A percentile compares a stretch with the other conserved stretches of the same genome.
Evolutionary conservation across 2,888 invertebrate genomes (phyloP).

Genomic region (Cephus rjabovi): DNA sequence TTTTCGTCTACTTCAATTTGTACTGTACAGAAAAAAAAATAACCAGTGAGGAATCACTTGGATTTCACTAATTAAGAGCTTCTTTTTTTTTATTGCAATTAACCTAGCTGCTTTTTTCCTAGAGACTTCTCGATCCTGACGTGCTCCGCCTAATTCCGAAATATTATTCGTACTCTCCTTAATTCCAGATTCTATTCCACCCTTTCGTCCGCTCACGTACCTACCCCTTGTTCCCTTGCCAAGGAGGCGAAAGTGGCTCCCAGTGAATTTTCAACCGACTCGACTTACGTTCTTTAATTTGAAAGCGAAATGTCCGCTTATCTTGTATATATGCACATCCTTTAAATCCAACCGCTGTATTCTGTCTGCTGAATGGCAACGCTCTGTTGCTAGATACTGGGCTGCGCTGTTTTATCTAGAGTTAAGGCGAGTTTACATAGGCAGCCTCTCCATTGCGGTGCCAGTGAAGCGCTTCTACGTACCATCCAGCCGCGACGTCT

Average conservation of each 20-base stretch:
- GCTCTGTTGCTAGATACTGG: neutral
- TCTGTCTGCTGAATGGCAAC: neutral
- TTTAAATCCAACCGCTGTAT: neutral
- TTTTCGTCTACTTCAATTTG: constrained; percentile 23
- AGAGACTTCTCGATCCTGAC: neutral
- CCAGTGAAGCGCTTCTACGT: neutral
- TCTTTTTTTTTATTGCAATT: constrained; percentile 31
- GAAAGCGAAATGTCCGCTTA: neutral
- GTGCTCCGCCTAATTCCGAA: neutral
- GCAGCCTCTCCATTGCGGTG: neutral
- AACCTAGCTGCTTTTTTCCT: neutral
- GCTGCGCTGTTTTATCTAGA: neutral
- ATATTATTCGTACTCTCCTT: neutral
- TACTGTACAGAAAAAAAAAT: constrained; percentile 31
- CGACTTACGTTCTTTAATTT: neutral
- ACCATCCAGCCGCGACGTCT: neutral
- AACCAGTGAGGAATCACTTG: constrained; percentile 21
- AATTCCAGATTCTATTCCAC: neutral
- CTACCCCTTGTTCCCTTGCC: neutral
- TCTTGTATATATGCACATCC: neutral
- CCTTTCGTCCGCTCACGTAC: neutral
- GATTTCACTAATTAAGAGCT: constrained; percentile 38
- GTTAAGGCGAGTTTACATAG: neutral
- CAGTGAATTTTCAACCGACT: neutral
- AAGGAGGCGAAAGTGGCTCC: neutral